Base-by-base conservation (phyloP, 2,888 invertebrate genomes). In the Trissolcus japonicus region DNA sequence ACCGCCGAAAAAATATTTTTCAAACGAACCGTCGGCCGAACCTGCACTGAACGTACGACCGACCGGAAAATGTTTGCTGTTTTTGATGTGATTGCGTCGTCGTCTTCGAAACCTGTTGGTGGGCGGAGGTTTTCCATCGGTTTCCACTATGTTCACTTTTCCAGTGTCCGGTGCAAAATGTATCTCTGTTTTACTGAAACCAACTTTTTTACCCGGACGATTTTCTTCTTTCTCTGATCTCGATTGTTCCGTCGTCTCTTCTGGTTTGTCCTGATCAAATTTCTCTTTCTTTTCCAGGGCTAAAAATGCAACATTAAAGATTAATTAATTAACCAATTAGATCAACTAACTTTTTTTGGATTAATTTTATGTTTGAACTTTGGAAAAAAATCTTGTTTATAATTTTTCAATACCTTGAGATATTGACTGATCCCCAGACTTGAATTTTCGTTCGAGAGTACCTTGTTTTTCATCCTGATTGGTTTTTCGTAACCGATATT, bases 161-260 rank as follows among this genome's bases (percentile, higher is more conserved):
- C 96, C 96, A 1, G 95, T 94, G 86, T 96, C 96, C 14, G 95
- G 94, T 0, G 95, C 94, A 86, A 96, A 96, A 88, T 96, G 96
- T 25, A 96, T 93, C 90, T 96, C 96, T 0, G 96, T 96, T 90
- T 96, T 96, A 86, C 95, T 95, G 88, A 96, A 96, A 83, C 94
- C 95, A 0, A 96, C 96, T 88, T 93, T 95, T 86, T 95, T 95
- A 1, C 91, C 90, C 85, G 90, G 92, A 43, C 69, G 65, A 48
- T 67, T 57, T 59, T 71, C 71, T 53, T 78, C 74, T 17, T 59
- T 69, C 6, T 71, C 54, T 13, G 41, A 1, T 48, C 46, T 56
- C 0, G 35, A 35, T 9, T 35, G 6, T 35, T 35, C 35, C 9
- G 35, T 7, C 2, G 35, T 9, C 1, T 11, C 35, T 35, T 35